Conservation (phyloP, 2,888 invertebrate species). For the Lissonota sp. region DNA sequence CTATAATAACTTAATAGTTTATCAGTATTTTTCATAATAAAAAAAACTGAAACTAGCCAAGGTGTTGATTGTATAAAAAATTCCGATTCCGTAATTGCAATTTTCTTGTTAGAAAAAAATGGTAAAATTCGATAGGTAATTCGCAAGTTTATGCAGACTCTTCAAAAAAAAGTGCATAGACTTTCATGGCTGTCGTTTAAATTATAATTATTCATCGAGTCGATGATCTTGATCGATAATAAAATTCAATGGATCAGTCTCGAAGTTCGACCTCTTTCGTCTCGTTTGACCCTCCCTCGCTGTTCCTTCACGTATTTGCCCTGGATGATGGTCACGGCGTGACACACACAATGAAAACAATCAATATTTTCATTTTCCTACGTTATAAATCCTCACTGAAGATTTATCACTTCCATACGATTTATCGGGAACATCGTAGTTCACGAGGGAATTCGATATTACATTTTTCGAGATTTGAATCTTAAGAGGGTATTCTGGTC, state of each 20-base stretch:
- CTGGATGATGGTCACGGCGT: slow-evolving; percentile 2
- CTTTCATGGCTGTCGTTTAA: slow-evolving; percentile 44
- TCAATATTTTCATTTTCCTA: neutral
- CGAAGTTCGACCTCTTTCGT: slow-evolving; percentile 45
- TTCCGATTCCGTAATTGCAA: too few species aligned
- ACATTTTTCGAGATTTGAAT: too few species aligned
- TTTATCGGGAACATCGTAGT: too few species aligned
- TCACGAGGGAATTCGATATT: too few species aligned
- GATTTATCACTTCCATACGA: too few species aligned
- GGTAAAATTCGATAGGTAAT: too few species aligned
- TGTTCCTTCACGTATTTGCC: neutral
- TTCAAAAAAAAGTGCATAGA: slow-evolving; percentile 11
- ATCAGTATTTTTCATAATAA: too few species aligned
- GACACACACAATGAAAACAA: neutral
- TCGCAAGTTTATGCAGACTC: neutral
- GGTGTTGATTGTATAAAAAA: too few species aligned
- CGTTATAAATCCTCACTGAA: neutral
- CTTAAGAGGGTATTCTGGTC: too few species aligned
- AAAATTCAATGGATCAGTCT: slow-evolving; percentile 58
- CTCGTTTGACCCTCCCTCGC: slow-evolving; percentile 39
- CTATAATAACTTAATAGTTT: too few species aligned
- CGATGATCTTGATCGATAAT: slow-evolving; percentile 60
- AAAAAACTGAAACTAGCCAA: too few species aligned
- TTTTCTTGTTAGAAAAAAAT: too few species aligned
- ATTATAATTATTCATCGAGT: slow-evolving; percentile 43